These are phyloP conservation scores for Pollimyrus isidori DNA, from an alignment of 2,113 vertebrate genomes.

Conservation along the genomic window DNA sequence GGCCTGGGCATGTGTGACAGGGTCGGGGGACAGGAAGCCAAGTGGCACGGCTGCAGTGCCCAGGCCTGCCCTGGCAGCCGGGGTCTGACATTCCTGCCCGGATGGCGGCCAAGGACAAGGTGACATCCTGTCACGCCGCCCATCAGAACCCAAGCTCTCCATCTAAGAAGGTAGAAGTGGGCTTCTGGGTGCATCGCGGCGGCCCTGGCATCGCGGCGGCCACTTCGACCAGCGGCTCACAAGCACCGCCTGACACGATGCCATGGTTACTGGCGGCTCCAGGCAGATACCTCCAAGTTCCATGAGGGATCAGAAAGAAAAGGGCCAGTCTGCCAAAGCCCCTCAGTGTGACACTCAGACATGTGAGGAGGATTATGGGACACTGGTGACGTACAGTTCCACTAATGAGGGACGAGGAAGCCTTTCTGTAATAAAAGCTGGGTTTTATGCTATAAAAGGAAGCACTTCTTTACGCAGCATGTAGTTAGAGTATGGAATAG, in stretches of 20 bases:
- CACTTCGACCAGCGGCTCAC: not conserved
- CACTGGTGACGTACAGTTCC: conserved; percentile 43
- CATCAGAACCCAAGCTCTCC: not conserved
- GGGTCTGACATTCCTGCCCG: not conserved
- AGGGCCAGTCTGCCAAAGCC: not conserved
- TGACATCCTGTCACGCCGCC: not conserved
- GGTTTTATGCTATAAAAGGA: not conserved
- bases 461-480: too few relatives aligned
- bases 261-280: not conserved
- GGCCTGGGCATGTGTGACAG: not conserved
- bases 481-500: too few relatives aligned
- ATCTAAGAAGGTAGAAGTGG: not conserved
- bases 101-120: not conserved
- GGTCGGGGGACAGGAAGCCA: not conserved
- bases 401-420: conserved; percentile 33
- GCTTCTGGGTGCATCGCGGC: not conserved
- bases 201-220: not conserved
- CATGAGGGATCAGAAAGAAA: not conserved
- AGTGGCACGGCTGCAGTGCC: not conserved
- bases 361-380: conserved; percentile 12
- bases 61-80: not conserved
- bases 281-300: not conserved
- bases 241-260: not conserved
- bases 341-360: conserved; percentile 30
- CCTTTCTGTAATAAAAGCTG: not conserved